Percentiles rank a stretch among this genome's conserved stretches.
Evolutionary conservation across 2,113 vertebrate species (phyloP).

Genomic region (Anseranas semipalmata): DNA sequence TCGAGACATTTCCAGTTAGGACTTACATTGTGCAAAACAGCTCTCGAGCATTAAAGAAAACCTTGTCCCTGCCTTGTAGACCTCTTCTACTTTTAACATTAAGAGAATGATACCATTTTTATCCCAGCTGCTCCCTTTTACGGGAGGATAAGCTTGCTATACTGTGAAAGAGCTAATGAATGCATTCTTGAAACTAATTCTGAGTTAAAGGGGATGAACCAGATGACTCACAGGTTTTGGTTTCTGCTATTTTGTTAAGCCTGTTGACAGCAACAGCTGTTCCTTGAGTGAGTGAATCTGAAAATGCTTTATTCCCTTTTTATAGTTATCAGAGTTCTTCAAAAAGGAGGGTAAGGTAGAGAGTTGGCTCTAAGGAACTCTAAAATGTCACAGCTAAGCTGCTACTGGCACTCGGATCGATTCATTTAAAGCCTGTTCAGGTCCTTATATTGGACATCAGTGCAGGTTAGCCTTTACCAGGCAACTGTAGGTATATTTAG

Average conservation of each 20-base stretch:
- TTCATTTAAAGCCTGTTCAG: background rate
- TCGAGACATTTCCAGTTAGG: background rate
- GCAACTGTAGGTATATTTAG: background rate
- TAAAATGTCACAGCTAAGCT: background rate
- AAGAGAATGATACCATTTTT: background rate
- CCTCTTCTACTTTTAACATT: background rate
- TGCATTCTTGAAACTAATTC: background rate
- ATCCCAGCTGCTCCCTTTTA: background rate
- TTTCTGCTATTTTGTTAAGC: background rate
- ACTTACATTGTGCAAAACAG: background rate
- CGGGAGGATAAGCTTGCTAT: background rate
- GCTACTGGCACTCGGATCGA: background rate
- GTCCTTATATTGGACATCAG: background rate
- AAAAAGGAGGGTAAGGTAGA: background rate
- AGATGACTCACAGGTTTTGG: constrained; percentile 12
- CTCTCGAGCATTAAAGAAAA: background rate
- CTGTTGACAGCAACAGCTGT: background rate
- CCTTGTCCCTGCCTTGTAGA: background rate
- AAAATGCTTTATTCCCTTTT: background rate
- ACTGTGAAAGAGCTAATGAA: background rate
- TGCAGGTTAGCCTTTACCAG: background rate
- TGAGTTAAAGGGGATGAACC: background rate
- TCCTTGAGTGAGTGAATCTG: background rate
- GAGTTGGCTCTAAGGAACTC: background rate
- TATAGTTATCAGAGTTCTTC: background rate